Percentiles rank a stretch among this genome's conserved stretches.
Conservation (phyloP, 2,113 vertebrate species). For the Corapipo altera region DNA sequence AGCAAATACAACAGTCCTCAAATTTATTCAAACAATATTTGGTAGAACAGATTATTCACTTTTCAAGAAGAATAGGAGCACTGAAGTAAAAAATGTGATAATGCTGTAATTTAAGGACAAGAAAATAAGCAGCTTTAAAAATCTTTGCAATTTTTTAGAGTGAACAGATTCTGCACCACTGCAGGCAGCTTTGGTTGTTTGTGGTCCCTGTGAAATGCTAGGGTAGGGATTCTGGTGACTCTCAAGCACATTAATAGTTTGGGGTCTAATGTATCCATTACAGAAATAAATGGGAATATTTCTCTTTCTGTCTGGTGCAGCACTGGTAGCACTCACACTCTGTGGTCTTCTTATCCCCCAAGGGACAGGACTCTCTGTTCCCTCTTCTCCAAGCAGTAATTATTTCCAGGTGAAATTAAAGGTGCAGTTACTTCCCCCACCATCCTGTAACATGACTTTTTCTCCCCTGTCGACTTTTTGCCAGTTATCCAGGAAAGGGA, state of each 20-base stretch:
- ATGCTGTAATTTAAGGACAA: background rate
- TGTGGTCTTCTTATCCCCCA: background rate
- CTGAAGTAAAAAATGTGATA: background rate
- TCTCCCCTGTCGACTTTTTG: background rate
- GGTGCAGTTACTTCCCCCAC: background rate
- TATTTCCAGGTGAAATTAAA: background rate
- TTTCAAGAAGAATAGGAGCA: background rate
- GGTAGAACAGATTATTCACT: background rate
- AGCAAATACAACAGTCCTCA: background rate
- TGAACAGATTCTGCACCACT: background rate
- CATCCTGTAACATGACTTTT: background rate
- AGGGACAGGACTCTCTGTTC: background rate
- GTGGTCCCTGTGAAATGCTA: background rate
- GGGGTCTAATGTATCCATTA: background rate
- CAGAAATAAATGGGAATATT: background rate
- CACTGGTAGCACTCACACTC: background rate
- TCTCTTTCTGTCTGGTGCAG: background rate
- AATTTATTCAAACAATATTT: background rate
- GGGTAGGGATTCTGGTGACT: background rate
- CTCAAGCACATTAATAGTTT: background rate
- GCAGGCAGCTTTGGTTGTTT: background rate
- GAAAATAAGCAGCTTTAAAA: background rate
- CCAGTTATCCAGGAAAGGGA: background rate
- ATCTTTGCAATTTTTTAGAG: background rate
- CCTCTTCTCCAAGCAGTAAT: background rate